phyloP scores from a whole-genome alignment of 1,140 invertebrate species.

The Papilio helenus region DNA sequence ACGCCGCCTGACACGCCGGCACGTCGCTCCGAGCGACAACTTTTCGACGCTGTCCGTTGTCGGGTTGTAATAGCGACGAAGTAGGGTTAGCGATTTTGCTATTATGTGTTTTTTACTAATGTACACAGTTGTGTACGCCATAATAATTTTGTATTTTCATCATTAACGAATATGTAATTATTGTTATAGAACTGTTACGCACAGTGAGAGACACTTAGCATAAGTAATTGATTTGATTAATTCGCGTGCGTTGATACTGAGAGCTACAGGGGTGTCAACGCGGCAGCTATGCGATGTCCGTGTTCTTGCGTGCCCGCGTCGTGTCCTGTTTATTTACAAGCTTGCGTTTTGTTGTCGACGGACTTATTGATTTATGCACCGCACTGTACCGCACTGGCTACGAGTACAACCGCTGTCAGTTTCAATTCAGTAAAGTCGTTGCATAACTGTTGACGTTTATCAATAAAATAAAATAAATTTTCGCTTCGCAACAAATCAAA shows the following conservation, averaged over 20 bases:
- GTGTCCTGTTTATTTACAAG: conserved; percentile 49
- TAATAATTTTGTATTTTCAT: background rate
- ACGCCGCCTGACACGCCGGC: conserved; percentile 53
- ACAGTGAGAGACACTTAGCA: conserved; percentile 10
- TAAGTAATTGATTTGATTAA: conserved; percentile 33
- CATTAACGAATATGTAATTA: background rate
- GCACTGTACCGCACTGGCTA: background rate
- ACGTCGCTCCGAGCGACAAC: conserved; percentile 55
- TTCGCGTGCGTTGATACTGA: background rate
- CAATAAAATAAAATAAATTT: background rate
- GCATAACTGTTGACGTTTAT: background rate
- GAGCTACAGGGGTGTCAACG: background rate
- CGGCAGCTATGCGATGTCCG: conserved; percentile 10
- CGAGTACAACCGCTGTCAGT: background rate
- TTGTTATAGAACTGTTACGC: background rate
- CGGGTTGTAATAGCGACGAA: conserved; percentile 49
- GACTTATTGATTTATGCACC: conserved; percentile 15
- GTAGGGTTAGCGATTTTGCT: conserved; percentile 45
- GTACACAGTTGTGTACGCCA: background rate
- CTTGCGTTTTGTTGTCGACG: conserved; percentile 31
- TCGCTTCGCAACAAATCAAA: background rate
- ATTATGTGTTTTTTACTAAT: background rate
- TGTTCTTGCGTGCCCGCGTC: conserved; percentile 26
- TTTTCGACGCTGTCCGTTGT: conserved; percentile 65
- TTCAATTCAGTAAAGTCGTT: background rate